Percentiles rank a stretch among this genome's conserved stretches.
phyloP scores from a whole-genome alignment of 2,888 invertebrate species.

The Resseliella maxima region DNA sequence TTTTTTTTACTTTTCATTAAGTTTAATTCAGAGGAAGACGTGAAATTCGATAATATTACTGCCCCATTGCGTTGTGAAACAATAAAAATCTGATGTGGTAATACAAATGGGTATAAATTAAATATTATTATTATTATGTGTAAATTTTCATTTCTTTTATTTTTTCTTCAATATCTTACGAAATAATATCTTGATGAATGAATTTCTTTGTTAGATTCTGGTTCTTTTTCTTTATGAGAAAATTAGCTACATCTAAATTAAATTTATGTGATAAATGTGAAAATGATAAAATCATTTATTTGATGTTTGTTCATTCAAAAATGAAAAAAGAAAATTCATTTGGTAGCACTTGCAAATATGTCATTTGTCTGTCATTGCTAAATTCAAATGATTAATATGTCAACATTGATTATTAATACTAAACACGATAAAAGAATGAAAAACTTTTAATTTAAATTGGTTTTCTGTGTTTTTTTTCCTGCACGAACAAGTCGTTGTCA shows the following conservation, averaged over 20 bases:
- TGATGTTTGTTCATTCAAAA: too few relatives aligned
- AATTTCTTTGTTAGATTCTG: not conserved
- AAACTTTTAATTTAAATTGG: too few relatives aligned
- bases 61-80: not conserved
- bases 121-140: not conserved
- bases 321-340: too few relatives aligned
- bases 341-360: too few relatives aligned
- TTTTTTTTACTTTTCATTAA: not conserved
- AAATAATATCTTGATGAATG: not conserved
- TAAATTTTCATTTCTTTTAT: not conserved
- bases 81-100: not conserved
- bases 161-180: not conserved
- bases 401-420: too few relatives aligned
- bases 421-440: too few relatives aligned
- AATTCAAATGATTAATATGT: too few relatives aligned
- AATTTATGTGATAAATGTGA: not conserved
- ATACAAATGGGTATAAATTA: too few relatives aligned
- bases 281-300: not conserved
- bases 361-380: too few relatives aligned
- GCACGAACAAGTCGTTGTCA: not conserved
- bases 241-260: not conserved
- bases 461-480: not conserved
- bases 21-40: not conserved
- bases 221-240: not conserved
- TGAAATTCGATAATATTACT: constrained; percentile 1